Evolutionary conservation across 2,888 invertebrate species (phyloP), one percentile per base, ranked within the genome.

Genomic region (Hypomecis punctinalis): DNA sequence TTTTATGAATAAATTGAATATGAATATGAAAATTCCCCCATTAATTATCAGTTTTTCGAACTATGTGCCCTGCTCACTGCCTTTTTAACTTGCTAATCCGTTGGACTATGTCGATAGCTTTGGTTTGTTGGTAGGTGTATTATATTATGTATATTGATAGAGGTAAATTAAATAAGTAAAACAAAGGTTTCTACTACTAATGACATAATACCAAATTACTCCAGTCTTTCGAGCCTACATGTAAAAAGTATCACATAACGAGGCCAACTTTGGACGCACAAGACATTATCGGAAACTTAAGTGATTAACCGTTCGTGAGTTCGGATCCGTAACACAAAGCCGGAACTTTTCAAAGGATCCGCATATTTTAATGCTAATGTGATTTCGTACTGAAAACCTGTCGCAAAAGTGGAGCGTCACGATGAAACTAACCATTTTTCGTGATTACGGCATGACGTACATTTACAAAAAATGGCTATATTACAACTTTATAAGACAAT

Each of bases 271-370:
- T 58, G 59, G 64, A 69, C 73, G 75, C 76, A 73, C 76, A 80
- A 78, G 45, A 83, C 84, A 80, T 82, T 85, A 88, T 86, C 82
- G 81, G 76, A 80, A 89, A 88, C 87, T 89, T 88, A 82, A 82
- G 87, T 88, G 87, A 89, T 89, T 89, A 89, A 88, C 72, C 66
- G 82, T 83, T 82, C 81, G 82, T 78, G 73, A 80, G 76, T 77
- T 67, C 68, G 63, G 68, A 71, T 69, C 66, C 67, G 71, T 72
- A 67, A 71, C 76, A 83, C 86, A 86, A 85, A 82, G 81, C 64
- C 55, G 59, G 78, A 84, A 86, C 82, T 86, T 89, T 77, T 67
- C 66, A 56, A 56, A 73, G 78, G 78, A 79, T 81, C 79, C 84
- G 82, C 83, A 86, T 87, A 86, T 85, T 86, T 87, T 76, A 76